These are phyloP conservation scores for Pipistrellus nathusii DNA, from an alignment of 2,797 vertebrate genomes.

Conservation along the genomic window DNA sequence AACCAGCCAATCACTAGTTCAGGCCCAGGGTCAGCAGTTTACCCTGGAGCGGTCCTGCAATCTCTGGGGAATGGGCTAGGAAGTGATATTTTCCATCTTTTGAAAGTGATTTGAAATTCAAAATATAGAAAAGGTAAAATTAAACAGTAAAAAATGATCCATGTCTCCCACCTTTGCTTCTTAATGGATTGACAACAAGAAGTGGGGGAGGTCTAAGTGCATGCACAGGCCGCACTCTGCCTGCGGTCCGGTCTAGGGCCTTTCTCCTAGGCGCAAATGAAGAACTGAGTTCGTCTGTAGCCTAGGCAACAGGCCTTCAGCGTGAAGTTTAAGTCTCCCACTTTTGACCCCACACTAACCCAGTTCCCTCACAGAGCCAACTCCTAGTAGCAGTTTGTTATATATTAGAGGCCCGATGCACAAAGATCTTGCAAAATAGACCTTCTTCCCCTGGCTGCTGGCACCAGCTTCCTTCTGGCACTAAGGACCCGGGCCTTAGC, in stretches of 20 bases:
- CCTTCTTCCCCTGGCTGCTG: no score
- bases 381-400: neutral
- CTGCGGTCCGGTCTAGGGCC: slow-evolving; percentile 89
- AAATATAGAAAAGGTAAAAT: neutral
- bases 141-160: neutral
- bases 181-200: neutral
- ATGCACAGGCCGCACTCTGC: slow-evolving; percentile 86
- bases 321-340: neutral
- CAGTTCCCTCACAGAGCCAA: neutral
- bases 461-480: no score
- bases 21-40: neutral
- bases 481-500: no score
- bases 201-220: neutral
- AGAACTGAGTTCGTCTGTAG: slow-evolving; percentile 80
- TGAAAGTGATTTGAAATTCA: neutral
- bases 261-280: slow-evolving; percentile 87
- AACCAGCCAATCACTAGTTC: neutral
- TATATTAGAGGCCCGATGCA: no score
- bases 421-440: no score
- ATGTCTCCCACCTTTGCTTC: slow-evolving; percentile 74
- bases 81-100: neutral
- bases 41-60: neutral
- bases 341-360: no score
- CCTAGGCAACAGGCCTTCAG: slow-evolving; percentile 90
- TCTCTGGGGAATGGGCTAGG: no score